These are phyloP conservation scores for Barnardius zonarius DNA, from an alignment of 2,113 vertebrate species.

Conservation along the genomic window DNA sequence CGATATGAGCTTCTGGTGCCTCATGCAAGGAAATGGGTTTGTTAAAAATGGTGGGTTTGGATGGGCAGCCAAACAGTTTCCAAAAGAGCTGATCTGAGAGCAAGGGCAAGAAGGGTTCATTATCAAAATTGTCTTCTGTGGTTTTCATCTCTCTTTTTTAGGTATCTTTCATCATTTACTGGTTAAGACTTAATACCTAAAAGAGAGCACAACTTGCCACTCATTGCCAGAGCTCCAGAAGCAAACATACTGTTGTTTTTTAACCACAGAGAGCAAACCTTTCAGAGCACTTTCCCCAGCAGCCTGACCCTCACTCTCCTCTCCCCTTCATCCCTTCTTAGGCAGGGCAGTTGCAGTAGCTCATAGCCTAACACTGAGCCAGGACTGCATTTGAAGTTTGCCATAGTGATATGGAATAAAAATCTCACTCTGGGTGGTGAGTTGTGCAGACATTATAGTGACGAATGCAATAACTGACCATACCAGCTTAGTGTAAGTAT, in stretches of 20 bases:
- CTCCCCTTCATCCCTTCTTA: not conserved
- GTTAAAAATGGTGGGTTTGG: not conserved
- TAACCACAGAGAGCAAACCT: not conserved
- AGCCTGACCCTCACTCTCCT: not conserved
- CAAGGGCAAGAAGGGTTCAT: not conserved
- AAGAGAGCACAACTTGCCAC: not conserved
- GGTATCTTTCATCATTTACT: slow-evolving; percentile 13
- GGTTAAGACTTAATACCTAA: slow-evolving; percentile 16
- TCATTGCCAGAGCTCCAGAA: not conserved
- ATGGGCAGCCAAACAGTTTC: not conserved
- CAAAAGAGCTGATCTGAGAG: not conserved
- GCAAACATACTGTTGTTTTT: not conserved
- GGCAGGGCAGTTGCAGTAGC: not conserved
- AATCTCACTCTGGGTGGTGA: not conserved
- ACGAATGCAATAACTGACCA: not conserved
- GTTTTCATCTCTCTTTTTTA: slow-evolving; percentile 14
- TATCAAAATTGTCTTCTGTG: not conserved
- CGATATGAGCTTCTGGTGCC: not conserved
- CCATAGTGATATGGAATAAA: not conserved
- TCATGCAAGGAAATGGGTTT: not conserved
- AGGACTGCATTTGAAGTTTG: fast-evolving
- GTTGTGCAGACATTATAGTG: not conserved
- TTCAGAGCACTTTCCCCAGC: not conserved
- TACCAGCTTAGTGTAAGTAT: not conserved
- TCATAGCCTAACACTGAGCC: not conserved